These are phyloP conservation scores for Lanistes nyassanus DNA, from an alignment of 1,140 invertebrate species.

Conservation along the genomic window DNA sequence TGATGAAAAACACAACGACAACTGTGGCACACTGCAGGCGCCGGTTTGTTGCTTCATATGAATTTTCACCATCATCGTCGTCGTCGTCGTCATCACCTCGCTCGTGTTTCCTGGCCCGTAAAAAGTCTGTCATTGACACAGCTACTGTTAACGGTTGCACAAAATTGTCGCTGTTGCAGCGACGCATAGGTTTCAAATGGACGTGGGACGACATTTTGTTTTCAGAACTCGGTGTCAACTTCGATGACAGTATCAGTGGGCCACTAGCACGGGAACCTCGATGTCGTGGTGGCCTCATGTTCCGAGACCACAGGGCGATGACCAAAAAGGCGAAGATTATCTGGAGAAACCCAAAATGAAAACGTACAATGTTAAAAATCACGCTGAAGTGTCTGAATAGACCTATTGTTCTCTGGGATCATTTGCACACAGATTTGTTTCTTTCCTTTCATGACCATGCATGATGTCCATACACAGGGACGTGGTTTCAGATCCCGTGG, in stretches of 20 bases:
- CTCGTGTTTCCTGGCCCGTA: too few relatives aligned
- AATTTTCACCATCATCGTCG: background rate
- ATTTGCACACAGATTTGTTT: too few relatives aligned
- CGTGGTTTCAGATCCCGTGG: too few relatives aligned
- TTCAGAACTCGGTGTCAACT: background rate
- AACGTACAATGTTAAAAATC: background rate
- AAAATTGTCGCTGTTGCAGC: background rate
- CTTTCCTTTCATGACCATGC: too few relatives aligned
- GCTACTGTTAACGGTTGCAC: background rate
- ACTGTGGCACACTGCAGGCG: slow-evolving; percentile 1
- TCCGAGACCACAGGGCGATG: slow-evolving; percentile 6
- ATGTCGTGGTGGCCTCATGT: background rate
- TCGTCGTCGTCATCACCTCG: background rate
- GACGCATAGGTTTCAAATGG: background rate
- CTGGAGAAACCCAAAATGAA: background rate
- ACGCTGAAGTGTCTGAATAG: background rate
- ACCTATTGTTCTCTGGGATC: too few relatives aligned
- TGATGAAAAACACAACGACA: slow-evolving; percentile 16
- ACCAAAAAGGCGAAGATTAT: slow-evolving; percentile 13
- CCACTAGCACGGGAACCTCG: background rate
- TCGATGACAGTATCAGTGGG: background rate
- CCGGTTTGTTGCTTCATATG: background rate
- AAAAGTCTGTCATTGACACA: background rate
- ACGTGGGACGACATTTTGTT: background rate
- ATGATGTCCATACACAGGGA: too few relatives aligned